Base-by-base conservation (phyloP, 2,888 invertebrate species). In the Lasioglossum pauxillum region DNA sequence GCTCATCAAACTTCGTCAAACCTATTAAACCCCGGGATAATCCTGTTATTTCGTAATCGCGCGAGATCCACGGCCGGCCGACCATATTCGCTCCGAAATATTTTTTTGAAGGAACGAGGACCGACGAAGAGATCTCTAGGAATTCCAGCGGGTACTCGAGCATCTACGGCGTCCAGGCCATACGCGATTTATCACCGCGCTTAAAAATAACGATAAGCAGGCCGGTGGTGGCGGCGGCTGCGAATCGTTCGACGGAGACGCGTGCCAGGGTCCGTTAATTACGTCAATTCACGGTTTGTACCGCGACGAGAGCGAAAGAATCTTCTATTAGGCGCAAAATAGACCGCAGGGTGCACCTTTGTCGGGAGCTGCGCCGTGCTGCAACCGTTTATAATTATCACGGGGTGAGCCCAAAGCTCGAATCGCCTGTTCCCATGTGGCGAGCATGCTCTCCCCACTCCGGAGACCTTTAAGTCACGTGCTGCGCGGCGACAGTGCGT, bases 371-470 rank as follows among this genome's bases (percentile, higher is more conserved):
- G 71, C 31, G 44, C 77, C 71, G 76, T 41, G 53, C 64, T 23
- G 77, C 83, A 76, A 85, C 82, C 83, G 91, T 93, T 93, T 93
- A 93, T 93, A 93, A 93, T 93, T 93, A 93, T 93, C 91, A 73
- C 84, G 74, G 80, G 69, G 71, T 38, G 82, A 69, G 73, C 60
- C 35, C 49, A 31, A 38, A 27, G 41, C 78, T 67, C 57, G 44
- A 78, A 78, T 60, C 53, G 53, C 75, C 71, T 53, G 44, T 57
- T 31, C 53, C 57, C n/a, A n/a, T n/a, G 31, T n/a, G 44, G 23
- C 16, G 60, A n/a, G 46, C 12, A 46, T n/a, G 41, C 38, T 44
- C 23, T 31, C 64, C n/a, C 75, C 75, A 75, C 60, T 41, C 12
- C 16, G 44, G 7, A 5, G 2, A 5, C 8, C 3, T 16, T 2